Base-by-base conservation (phyloP, 2,888 invertebrate species). In the Coleophora deauratella region DNA sequence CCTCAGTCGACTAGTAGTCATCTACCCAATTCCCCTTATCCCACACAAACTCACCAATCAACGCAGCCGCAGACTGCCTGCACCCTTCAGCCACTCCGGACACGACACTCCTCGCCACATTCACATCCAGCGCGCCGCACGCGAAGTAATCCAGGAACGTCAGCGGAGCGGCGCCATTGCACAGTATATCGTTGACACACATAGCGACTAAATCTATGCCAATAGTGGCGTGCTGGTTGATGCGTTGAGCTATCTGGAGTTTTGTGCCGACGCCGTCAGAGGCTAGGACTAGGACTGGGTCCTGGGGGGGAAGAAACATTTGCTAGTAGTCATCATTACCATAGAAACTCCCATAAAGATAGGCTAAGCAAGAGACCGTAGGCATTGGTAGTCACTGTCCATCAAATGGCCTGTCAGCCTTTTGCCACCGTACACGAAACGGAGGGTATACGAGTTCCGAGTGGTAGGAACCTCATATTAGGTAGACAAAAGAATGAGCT, bases 221-320 rank as follows among this genome's bases (percentile, higher is more conserved):
- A 46, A 99, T 91, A 0, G 93, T 93, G 47, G 88, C 81, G 73
- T 97, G 95, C 9, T 90, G 87, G 40, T 90, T 89, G 48, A 89
- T 90, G 54, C 89, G 88, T 70, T 97, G 93, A 0, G 98, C 98
- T 47, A 96, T 93, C 86, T 95, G 95, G 9, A 99, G 88, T 74
- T 99, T 99, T 0, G 98, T 98, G 38, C 99, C 99, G 12, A 99
- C 98, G n/a, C 99, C 99, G 81, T 98, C 98, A 0, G 98, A 95
- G 1, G 98, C 98, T 33, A 98, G 91, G 0, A 99, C 95, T 0
- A 99, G 85, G 15, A 98, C 88, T 0, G 98, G 96, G 70, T 97
- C 94, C 77, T 82, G 56, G 0, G 12, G 15, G 31, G 28, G 27
- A 6, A 14, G 27, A 6, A 6, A 33, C 2, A 12, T 32, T 38